Percentiles rank a stretch among this genome's conserved stretches.
phyloP scores from a whole-genome alignment of 2,113 vertebrate species.

The Onychorhynchus coronatus region DNA sequence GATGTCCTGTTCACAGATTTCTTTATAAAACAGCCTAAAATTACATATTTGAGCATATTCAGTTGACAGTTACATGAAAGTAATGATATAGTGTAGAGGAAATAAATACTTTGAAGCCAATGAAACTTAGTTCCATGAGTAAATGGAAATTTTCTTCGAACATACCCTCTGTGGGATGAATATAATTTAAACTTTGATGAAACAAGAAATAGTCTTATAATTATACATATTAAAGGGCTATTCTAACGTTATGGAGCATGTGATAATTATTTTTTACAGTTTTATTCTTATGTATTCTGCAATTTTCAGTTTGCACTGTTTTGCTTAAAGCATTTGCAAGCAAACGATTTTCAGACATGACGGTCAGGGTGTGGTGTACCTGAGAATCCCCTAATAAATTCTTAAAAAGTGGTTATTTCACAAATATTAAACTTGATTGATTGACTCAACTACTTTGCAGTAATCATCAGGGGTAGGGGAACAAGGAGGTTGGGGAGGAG shows the following conservation, averaged over 20 bases:
- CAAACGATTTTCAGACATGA: background rate
- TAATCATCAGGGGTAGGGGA: background rate
- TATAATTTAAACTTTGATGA: slow-evolving; percentile 42
- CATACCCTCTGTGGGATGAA: background rate
- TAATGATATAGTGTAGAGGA: slow-evolving; percentile 54
- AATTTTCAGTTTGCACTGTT: background rate
- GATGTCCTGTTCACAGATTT: slow-evolving; percentile 55
- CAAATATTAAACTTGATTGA: background rate
- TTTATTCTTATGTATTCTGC: background rate
- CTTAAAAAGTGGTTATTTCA: background rate
- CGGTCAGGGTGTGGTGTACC: background rate
- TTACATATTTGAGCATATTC: slow-evolving; percentile 66
- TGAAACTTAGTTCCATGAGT: slow-evolving; percentile 14
- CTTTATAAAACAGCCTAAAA: slow-evolving; percentile 63
- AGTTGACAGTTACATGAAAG: slow-evolving; percentile 68
- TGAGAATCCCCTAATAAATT: background rate
- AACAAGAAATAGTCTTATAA: slow-evolving; percentile 22
- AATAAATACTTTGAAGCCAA: slow-evolving; percentile 62
- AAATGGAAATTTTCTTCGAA: slow-evolving; percentile 43
- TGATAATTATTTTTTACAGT: background rate
- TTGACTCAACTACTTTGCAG: background rate
- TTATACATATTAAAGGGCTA: slow-evolving; percentile 19
- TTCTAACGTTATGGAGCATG: background rate
- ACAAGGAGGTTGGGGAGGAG: too few species aligned
- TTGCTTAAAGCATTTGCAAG: background rate